Evolutionary conservation across 2,888 invertebrate genomes (phyloP).

Genomic region (Epistrophe eligans): DNA sequence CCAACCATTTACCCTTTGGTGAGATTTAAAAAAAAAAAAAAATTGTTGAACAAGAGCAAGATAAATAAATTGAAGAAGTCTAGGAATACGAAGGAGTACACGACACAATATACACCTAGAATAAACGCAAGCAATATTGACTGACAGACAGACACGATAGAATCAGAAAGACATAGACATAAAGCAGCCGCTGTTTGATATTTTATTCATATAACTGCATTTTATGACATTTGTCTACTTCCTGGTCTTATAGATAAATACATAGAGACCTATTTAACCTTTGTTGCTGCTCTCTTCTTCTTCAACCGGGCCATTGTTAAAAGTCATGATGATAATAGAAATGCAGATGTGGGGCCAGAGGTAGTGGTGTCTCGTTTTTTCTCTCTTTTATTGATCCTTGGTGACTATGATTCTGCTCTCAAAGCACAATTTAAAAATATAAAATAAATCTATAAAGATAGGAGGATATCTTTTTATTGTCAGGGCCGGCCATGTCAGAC

Average conservation of each 20-base stretch:
- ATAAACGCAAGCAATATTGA: background rate
- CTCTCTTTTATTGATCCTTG: slow-evolving; percentile 59
- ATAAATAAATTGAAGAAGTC: slow-evolving; percentile 2
- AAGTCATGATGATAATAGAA: background rate
- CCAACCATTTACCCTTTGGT: slow-evolving; percentile 11
- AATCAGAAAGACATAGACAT: slow-evolving; percentile 1
- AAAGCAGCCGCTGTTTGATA: slow-evolving; percentile 64
- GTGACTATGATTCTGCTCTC: slow-evolving; percentile 55
- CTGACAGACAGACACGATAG: background rate
- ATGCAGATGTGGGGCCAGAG: background rate
- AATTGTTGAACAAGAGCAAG: background rate
- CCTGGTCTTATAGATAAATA: slow-evolving; percentile 18
- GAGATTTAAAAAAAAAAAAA: background rate
- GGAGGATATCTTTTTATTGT: background rate
- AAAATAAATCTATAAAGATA: slow-evolving; percentile 27
- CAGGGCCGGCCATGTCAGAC: background rate
- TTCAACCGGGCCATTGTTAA: slow-evolving; percentile 40
- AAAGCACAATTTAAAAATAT: slow-evolving; percentile 55
- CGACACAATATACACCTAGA: background rate
- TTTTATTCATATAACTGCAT: slow-evolving; percentile 76
- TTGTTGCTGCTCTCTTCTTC: slow-evolving; percentile 12
- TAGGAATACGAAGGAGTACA: background rate
- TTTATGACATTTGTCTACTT: slow-evolving; percentile 73
- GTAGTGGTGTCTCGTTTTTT: slow-evolving; percentile 15
- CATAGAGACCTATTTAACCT: background rate